These are phyloP conservation scores for Aricia agestis DNA, from an alignment of 1,140 invertebrate genomes.

Conservation along the genomic window DNA sequence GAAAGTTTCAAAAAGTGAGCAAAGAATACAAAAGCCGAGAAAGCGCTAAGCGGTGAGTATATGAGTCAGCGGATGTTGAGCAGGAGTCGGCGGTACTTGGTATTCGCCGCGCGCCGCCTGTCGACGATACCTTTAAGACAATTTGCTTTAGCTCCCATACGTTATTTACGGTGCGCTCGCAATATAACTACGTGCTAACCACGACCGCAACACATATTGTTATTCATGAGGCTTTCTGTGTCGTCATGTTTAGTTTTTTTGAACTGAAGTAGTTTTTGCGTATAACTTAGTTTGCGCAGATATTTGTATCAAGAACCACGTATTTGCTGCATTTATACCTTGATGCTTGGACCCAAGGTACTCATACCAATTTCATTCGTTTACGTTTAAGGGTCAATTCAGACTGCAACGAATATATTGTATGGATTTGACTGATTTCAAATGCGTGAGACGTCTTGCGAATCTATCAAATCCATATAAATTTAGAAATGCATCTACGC, in stretches of 20 bases:
- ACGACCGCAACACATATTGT: neutral
- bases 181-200: constrained; percentile 18
- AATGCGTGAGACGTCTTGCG: too few species aligned
- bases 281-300: neutral
- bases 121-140: constrained; percentile 42
- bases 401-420: too few species aligned
- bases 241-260: neutral
- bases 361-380: too few species aligned
- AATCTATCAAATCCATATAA: too few species aligned
- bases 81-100: constrained; percentile 44
- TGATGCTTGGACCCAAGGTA: too few species aligned
- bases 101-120: constrained; percentile 47
- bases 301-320: too few species aligned
- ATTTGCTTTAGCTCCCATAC: constrained; percentile 12
- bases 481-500: too few species aligned
- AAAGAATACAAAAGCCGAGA: neutral
- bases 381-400: too few species aligned
- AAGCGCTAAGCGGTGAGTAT: constrained; percentile 30
- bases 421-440: too few species aligned
- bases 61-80: constrained; percentile 64
- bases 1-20: neutral
- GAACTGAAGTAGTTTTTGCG: neutral
- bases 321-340: too few species aligned
- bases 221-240: neutral
- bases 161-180: neutral